A percentile compares a stretch with the other conserved stretches of the same genome.
These are phyloP conservation scores for Scylla paramamosain DNA, from an alignment of 1,140 invertebrate species.

Conservation along the genomic window DNA sequence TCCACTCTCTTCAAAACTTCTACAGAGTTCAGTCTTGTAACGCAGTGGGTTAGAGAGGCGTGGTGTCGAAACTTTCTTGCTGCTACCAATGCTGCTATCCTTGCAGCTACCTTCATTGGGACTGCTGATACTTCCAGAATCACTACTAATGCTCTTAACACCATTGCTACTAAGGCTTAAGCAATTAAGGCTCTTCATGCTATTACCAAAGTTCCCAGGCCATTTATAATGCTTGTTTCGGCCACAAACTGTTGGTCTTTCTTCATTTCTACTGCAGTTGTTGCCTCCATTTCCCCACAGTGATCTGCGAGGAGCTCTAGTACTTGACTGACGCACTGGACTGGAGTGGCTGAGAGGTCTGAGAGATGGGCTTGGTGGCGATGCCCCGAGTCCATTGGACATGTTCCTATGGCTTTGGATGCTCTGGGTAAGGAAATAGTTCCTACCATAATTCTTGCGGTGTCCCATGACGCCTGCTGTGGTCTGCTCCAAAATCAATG, in stretches of 20 bases:
- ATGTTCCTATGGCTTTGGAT: neutral
- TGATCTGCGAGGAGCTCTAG: neutral
- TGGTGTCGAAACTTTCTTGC: conserved; percentile 38
- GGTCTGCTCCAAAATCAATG: neutral
- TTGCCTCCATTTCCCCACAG: neutral
- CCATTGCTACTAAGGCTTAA: neutral
- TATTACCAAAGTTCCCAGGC: neutral
- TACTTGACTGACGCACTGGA: neutral
- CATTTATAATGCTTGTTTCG: neutral
- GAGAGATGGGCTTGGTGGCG: neutral
- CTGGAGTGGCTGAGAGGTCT: neutral
- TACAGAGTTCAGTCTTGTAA: conserved; percentile 61
- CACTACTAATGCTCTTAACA: neutral
- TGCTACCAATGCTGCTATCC: neutral
- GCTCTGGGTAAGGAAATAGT: neutral
- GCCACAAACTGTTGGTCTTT: neutral
- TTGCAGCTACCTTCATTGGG: neutral
- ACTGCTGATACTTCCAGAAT: neutral
- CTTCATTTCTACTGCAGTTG: neutral
- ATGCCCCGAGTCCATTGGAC: neutral
- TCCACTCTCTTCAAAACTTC: conserved; percentile 55
- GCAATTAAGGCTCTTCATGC: neutral
- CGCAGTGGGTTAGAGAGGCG: conserved; percentile 57
- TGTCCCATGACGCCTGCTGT: neutral
- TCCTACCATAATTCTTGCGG: neutral